phyloP scores from a whole-genome alignment of 2,888 invertebrate genomes.

The Carabus problematicus region DNA sequence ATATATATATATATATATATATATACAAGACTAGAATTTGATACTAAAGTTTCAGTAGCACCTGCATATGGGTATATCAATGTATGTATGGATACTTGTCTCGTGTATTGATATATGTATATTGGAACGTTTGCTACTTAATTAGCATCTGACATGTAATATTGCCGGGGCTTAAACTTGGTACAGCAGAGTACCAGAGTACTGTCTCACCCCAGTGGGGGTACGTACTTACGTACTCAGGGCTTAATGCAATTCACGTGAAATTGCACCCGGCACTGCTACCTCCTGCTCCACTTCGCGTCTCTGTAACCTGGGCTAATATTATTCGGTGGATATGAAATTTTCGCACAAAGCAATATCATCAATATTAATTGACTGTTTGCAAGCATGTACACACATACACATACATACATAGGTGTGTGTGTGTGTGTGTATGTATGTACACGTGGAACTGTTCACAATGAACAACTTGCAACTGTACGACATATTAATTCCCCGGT shows the following conservation, averaged over 20 bases:
- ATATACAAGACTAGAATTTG: no score
- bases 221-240: background rate
- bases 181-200: background rate
- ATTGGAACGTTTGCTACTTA: conserved; percentile 16
- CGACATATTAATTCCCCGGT: no score
- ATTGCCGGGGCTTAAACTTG: conserved; percentile 19
- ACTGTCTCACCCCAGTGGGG: background rate
- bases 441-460: no score
- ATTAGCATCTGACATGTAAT: conserved; percentile 29
- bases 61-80: no score
- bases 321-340: conserved; percentile 15
- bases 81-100: no score
- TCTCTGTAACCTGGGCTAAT: background rate
- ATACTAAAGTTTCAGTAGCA: no score
- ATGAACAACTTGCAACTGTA: no score
- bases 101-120: no score
- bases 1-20: no score
- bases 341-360: conserved; percentile 19
- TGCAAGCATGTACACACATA: background rate
- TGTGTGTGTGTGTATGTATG: no score
- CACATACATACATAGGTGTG: no score
- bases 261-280: background rate
- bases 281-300: background rate
- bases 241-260: conserved; percentile 16
- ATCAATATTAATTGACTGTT: conserved; percentile 23